phyloP scores from a whole-genome alignment of 2,113 vertebrate genomes.

The Chloebia gouldiae region DNA sequence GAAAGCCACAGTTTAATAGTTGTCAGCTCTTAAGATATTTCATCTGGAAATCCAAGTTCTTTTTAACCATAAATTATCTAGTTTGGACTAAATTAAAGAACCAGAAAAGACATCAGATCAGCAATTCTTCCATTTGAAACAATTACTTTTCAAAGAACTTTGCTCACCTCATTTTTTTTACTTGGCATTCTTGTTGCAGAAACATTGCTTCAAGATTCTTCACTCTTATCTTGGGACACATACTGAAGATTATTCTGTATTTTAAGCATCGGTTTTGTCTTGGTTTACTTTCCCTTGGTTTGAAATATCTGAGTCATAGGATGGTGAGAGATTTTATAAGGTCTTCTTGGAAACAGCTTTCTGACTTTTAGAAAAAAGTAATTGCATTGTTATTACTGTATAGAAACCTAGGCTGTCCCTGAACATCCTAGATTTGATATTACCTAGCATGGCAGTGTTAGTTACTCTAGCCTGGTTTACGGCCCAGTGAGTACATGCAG shows the following conservation, averaged over 20 bases:
- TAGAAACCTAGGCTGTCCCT: not conserved
- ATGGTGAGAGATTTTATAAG: not conserved
- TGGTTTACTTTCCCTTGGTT: not conserved
- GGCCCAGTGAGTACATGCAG: not conserved
- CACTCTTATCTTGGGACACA: not conserved
- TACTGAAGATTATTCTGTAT: not conserved
- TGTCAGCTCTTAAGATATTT: not conserved
- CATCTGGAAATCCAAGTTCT: not conserved
- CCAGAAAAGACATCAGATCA: not conserved
- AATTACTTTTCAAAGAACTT: not conserved
- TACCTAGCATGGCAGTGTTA: not conserved
- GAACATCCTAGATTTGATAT: not conserved
- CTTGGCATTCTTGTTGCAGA: not conserved
- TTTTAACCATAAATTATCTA: not conserved
- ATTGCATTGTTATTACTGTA: not conserved
- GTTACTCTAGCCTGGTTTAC: not conserved
- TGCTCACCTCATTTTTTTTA: not conserved
- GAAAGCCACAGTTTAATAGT: not conserved
- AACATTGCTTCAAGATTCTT: not conserved
- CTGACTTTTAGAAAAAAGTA: not conserved
- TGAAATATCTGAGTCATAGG: not conserved
- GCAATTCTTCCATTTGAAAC: not conserved
- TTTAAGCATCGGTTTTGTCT: not conserved
- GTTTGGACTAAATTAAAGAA: not conserved
- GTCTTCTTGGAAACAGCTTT: not conserved